These are phyloP conservation scores for Lipotes vexillifer DNA, from an alignment of 2,113 vertebrate genomes.

Conservation along the genomic window DNA sequence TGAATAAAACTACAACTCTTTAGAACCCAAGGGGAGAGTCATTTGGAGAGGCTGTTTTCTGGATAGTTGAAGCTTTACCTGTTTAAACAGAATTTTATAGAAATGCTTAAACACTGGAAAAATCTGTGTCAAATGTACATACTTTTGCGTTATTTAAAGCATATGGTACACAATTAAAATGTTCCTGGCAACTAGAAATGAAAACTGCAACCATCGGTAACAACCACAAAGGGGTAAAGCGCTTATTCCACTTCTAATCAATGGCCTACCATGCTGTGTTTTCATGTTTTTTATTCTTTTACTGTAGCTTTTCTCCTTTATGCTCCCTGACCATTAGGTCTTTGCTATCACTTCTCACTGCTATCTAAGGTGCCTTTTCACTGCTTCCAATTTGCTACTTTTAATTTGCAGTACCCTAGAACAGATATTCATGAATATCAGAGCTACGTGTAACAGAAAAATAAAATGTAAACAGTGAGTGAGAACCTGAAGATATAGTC, in stretches of 20 bases:
- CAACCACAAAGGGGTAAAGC: background rate
- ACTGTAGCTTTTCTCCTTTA: no score
- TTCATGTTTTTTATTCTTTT: no score
- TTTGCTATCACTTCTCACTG: background rate
- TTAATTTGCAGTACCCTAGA: background rate
- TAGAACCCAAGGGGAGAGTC: background rate
- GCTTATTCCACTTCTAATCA: background rate
- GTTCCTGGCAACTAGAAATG: background rate
- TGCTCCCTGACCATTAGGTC: background rate
- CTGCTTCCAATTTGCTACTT: background rate
- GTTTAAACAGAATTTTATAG: background rate
- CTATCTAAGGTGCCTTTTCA: background rate
- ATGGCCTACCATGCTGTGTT: fast-evolving
- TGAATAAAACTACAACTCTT: background rate
- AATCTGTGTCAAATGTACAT: background rate
- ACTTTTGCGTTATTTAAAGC: background rate
- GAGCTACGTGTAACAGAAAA: background rate
- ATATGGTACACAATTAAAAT: background rate
- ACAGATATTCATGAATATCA: background rate
- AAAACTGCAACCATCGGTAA: background rate
- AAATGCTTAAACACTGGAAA: background rate
- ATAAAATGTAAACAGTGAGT: background rate
- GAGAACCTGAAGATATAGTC: fast-evolving
- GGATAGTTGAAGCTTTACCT: background rate
- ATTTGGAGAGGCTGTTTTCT: background rate